Percentiles rank a stretch among this genome's conserved stretches.
Conservation (phyloP, 2,113 vertebrate species). For the Cryptomyrus ogoouensis region DNA sequence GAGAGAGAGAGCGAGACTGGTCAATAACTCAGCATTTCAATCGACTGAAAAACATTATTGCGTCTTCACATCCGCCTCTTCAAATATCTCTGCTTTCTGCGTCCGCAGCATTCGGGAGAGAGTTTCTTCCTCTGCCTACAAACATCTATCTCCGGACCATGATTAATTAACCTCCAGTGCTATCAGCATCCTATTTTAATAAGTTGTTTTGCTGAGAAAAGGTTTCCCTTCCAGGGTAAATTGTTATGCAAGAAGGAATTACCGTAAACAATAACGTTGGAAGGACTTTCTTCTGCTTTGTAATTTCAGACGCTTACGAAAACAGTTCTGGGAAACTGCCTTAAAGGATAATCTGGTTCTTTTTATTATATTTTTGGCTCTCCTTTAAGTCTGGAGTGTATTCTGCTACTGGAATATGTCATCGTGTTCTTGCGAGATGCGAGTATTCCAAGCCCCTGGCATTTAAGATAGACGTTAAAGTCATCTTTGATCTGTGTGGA, state of each 20-base stretch:
- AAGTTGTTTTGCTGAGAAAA: conserved; percentile 9
- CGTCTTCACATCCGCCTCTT: not conserved
- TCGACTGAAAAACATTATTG: conserved; percentile 19
- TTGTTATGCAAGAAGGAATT: conserved; percentile 40
- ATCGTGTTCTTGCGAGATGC: not conserved
- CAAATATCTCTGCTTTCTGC: not conserved
- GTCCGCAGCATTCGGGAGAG: not conserved
- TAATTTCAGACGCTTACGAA: conserved; percentile 22
- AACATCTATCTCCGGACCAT: not conserved
- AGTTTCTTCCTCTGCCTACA: not conserved
- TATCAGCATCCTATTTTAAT: conserved; percentile 5
- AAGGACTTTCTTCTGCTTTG: conserved; percentile 13
- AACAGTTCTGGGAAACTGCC: conserved; percentile 16
- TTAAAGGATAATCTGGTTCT: conserved; percentile 17
- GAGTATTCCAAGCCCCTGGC: not conserved
- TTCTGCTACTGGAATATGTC: not conserved
- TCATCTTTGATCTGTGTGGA: not conserved
- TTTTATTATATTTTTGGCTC: conserved; percentile 4
- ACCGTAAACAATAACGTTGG: conserved; percentile 43
- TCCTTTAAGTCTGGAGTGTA: not conserved
- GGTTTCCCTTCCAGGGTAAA: conserved; percentile 32
- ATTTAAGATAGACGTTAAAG: not conserved
- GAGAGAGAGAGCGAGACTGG: not conserved
- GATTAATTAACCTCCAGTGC: not conserved
- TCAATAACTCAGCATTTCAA: conserved; percentile 22